Evolutionary conservation across 2,888 invertebrate species (phyloP).

Genomic region (Dimorphilus gyrociliatus): DNA sequence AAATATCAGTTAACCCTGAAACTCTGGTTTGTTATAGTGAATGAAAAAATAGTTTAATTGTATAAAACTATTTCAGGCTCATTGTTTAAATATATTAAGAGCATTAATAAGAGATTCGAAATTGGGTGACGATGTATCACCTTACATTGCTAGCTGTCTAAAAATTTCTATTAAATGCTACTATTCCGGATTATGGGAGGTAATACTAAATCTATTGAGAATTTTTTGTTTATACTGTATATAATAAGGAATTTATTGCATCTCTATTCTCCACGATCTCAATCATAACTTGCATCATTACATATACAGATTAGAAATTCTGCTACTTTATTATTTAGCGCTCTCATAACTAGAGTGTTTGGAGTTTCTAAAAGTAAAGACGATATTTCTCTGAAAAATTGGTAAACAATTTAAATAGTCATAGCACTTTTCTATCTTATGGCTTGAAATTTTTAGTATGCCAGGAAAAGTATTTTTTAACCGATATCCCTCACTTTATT

Average conservation of each 20-base stretch:
- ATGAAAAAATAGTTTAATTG: no score
- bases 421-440: not conserved
- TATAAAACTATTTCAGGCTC: constrained; percentile 44
- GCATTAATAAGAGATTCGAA: constrained; percentile 59
- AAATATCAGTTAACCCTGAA: no score
- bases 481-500: constrained; percentile 48
- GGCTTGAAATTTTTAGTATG: constrained; percentile 25
- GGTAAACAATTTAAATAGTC: constrained; percentile 14
- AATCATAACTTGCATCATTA: no score
- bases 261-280: no score
- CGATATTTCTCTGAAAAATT: constrained; percentile 35
- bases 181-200: constrained; percentile 57
- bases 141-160: constrained; percentile 54
- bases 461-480: constrained; percentile 57
- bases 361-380: constrained; percentile 52
- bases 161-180: constrained; percentile 57
- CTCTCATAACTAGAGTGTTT: constrained; percentile 67
- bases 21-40: no score
- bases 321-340: constrained; percentile 63
- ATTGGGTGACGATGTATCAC: constrained; percentile 53
- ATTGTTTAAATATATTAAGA: constrained; percentile 70
- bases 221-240: no score
- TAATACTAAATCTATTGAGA: constrained; percentile 41
- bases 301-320: constrained; percentile 53
- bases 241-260: no score